Conservation (phyloP, 2,888 invertebrate species). For the Tetramorium bicarinatum region DNA sequence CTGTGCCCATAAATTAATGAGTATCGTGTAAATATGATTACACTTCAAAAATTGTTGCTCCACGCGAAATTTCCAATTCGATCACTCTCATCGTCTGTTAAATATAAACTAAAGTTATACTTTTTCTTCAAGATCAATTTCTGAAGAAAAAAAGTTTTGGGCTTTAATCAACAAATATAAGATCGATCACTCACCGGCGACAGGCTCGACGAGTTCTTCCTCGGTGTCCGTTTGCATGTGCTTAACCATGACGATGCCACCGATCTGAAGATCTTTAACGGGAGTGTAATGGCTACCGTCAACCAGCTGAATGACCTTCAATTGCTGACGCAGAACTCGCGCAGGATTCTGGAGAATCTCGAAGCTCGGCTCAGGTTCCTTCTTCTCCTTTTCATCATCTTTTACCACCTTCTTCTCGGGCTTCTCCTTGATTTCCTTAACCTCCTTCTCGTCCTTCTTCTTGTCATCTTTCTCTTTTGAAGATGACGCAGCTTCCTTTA, state of each 20-base stretch:
- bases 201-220: constrained; percentile 96
- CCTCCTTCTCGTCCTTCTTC: constrained; percentile 82
- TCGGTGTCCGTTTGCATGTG: constrained; percentile 93
- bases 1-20: neutral
- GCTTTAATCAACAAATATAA: neutral
- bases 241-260: constrained; percentile 98
- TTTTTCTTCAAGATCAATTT: neutral
- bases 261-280: constrained; percentile 96
- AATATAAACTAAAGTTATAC: neutral
- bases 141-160: neutral
- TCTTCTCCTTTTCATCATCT: constrained; percentile 87
- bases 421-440: constrained; percentile 87
- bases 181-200: constrained; percentile 88
- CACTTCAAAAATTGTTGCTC: neutral
- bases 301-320: constrained; percentile 92
- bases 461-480: constrained; percentile 78
- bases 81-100: neutral
- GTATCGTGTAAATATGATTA: neutral
- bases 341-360: constrained; percentile 98
- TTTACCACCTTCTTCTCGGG: constrained; percentile 84
- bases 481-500: constrained; percentile 82
- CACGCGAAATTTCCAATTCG: neutral
- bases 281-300: constrained; percentile 94
- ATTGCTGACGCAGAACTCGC: constrained; percentile 96
- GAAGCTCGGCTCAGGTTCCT: constrained; percentile 96